Base-by-base conservation (phyloP, 2,113 vertebrate genomes). In the Daphoenositta chrysoptera region DNA sequence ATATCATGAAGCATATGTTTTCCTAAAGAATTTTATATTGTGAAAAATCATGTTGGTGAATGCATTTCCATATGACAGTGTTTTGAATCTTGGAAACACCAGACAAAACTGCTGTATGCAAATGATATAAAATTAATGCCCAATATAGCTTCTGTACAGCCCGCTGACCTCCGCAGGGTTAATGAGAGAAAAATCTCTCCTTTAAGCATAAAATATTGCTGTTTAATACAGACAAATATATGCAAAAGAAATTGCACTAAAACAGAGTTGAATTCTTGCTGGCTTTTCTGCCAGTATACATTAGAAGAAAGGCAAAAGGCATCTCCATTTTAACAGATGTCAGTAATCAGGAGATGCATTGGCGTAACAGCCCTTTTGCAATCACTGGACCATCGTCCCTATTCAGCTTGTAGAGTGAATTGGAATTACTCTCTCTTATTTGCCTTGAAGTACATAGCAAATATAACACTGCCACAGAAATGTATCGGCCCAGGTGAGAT, bases 151-250 rank as follows among this genome's bases (percentile, higher is more conserved):
- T 82, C 70, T 85, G 58, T 91, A 69, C 30, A 60, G 89, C 33
- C 84, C 26, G 30, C 40, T 95, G 84, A 93, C 70, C 81, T 85
- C 78, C 57, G 45, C 50, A 69, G 57, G 42, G 77, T 84, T 92
- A 89, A 79, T 77, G 53, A 93, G 69, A 72, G 60, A 91, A 93
- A 82, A 82, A 33, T 90, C 57, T 78, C 33, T 79, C 42, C 44
- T 69, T 85, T 87, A 82, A 91, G 69, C n/a, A 72, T 79, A 63
- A 93, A 89, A 82, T 91, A 84, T 57, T 89, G 23, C 50, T 88
- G 40, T 84, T 85, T 69, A 95, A 69, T 89, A 45, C 8, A 69
- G 70, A 42, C 11, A 96, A 94, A 93, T 93, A 79, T 39, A 79
- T 85, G 65, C 45, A 93, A 60, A 89, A 93, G 37, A 85, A 87